Conservation (phyloP, 2,797 vertebrate genomes). For the Acrossocheilus wenchowensis region DNA sequence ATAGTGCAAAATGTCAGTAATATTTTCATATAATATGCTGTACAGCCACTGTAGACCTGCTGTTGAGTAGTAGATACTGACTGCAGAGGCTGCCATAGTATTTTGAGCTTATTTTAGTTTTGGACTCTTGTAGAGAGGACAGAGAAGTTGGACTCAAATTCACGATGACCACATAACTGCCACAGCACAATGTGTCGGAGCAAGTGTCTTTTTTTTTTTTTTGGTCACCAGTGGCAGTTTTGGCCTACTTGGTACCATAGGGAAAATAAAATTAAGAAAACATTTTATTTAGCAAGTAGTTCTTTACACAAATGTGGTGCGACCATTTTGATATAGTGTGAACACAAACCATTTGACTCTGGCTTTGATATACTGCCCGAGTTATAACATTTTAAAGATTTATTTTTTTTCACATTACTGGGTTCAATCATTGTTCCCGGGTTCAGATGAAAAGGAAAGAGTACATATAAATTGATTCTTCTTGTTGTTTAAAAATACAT, state of each 20-base stretch:
- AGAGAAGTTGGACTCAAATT: not conserved
- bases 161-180: not conserved
- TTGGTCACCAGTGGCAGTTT: not conserved
- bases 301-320: not conserved
- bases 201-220: not conserved
- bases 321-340: not conserved
- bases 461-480: not conserved
- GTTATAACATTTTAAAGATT: not conserved
- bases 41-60: not conserved
- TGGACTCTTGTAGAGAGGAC: no score
- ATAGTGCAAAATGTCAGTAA: not conserved
- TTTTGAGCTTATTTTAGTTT: not conserved
- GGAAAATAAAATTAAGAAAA: not conserved
- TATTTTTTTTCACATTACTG: not conserved
- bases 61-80: not conserved
- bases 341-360: not conserved
- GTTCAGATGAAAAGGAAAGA: not conserved
- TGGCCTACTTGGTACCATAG: not conserved
- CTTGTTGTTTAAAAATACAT: not conserved
- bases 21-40: not conserved
- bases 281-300: not conserved
- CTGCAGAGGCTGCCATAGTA: not conserved
- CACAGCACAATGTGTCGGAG: no score
- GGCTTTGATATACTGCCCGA: not conserved
- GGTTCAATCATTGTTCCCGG: not conserved